Conservation (phyloP, 2,113 vertebrate genomes). For the Gymnobelideus leadbeateri region DNA sequence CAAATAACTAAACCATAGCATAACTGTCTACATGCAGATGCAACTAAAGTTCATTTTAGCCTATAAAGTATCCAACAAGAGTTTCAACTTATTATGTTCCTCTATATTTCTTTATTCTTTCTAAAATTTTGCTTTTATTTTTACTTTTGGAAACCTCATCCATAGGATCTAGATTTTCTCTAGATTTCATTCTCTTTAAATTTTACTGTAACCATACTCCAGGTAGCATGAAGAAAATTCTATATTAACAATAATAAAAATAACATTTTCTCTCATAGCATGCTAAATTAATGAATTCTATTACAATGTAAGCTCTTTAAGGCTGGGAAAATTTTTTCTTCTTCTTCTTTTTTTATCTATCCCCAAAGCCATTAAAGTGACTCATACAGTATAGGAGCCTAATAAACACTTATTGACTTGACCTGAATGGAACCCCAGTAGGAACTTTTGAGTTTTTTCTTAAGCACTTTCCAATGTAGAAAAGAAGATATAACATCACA, state of each 20-base stretch:
- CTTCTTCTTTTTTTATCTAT: not conserved
- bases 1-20: not conserved
- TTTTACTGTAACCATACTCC: slow-evolving; percentile 5
- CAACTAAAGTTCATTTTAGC: not conserved
- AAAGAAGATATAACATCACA: not conserved
- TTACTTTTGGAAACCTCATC: not conserved
- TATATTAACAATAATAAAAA: not conserved
- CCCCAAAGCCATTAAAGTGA: not conserved
- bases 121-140: not conserved
- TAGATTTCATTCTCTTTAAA: slow-evolving; percentile 14
- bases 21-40: not conserved
- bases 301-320: not conserved
- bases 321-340: not conserved
- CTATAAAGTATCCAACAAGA: not conserved
- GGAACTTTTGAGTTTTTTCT: not conserved
- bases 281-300: not conserved
- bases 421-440: not conserved
- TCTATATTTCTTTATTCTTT: not conserved
- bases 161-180: not conserved
- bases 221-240: slow-evolving; percentile 25
- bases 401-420: not conserved
- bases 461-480: not conserved
- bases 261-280: not conserved
- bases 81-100: not conserved
- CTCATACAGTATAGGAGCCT: not conserved